Evolutionary conservation across 2,113 vertebrate species (phyloP).

Genomic region (Heloderma charlesbogerti): DNA sequence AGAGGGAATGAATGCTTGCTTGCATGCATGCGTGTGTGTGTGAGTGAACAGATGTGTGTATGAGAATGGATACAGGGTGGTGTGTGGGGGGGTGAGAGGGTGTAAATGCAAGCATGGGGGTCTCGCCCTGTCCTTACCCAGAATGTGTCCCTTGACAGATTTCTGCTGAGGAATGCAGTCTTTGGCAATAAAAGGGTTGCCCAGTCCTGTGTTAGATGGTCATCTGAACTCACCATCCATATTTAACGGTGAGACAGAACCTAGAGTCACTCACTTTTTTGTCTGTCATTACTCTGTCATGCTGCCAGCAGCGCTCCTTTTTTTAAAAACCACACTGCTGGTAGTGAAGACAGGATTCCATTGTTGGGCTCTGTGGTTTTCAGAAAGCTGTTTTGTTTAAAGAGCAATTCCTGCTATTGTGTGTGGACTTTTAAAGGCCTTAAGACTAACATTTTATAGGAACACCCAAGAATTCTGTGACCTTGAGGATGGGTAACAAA

Average conservation of each 20-base stretch:
- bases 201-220: too few relatives aligned
- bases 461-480: conserved; percentile 46
- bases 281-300: conserved; percentile 45
- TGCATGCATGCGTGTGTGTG: too few relatives aligned
- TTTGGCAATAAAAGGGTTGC: too few relatives aligned
- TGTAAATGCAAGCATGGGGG: too few relatives aligned
- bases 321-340: background rate
- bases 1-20: too few relatives aligned
- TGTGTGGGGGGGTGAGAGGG: too few relatives aligned
- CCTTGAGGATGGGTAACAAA: conserved; percentile 41
- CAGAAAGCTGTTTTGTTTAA: conserved; percentile 39
- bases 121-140: too few relatives aligned
- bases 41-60: too few relatives aligned
- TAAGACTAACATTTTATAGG: conserved; percentile 31
- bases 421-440: conserved; percentile 27
- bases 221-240: too few relatives aligned
- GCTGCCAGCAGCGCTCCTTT: too few relatives aligned
- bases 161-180: background rate
- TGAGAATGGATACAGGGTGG: too few relatives aligned
- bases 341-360: background rate
- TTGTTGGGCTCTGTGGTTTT: conserved; percentile 42
- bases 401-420: conserved; percentile 35
- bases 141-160: too few relatives aligned
- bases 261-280: conserved; percentile 40
- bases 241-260: background rate